Evolutionary conservation across 2,797 vertebrate genomes (phyloP), one percentile per base, ranked within the genome.

Genomic region (Echeneis naucrates): DNA sequence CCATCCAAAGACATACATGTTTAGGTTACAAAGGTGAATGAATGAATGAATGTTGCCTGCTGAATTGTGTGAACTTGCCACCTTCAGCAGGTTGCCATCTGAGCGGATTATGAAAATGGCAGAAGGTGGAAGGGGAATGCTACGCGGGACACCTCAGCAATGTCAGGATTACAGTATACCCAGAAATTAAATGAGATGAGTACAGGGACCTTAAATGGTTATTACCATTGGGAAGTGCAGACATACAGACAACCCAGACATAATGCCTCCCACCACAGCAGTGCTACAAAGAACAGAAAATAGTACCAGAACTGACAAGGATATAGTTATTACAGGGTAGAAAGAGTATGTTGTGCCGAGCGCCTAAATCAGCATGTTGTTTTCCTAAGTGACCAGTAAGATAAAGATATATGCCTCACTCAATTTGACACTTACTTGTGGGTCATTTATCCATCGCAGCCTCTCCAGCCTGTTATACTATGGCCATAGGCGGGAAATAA

Each of bases 401-500:
- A 75, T 59, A 68, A 72, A 73, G 56, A 38, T 38, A 17, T 61
- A 10, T 58, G 21, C 40, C 33, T 27, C 32, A 62, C 44, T 35
- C 17, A 33, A 62, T 30, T 60, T 38, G 2, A 37, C 37, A 32
- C 42, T 66, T 50, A 75, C 33, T 35, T 61, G 59, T 61, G 54
- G 33, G 55, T 59, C 45, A 77, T 84, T 70, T 67, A 77, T 67
- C 65, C 23, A 52, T 48, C 73, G 62, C 47, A 59, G 58, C 19
- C 45, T 42, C 54, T 56, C 54, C 74, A 61, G 53, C 50, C 75
- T 69, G 67, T 80, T 79, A 76, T 81, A 54, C 70, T 44, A 53
- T 61, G 72, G 70, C 52, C 67, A 71, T 59, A 66, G 72, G 47
- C 66, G 27, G 40, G 81, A 44, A 76, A 87, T 81, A 80, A 81